Percentiles rank a stretch among this genome's conserved stretches.
Evolutionary conservation across 2,113 vertebrate genomes (phyloP).

Genomic region (Phalacrocorax pelagicus): DNA sequence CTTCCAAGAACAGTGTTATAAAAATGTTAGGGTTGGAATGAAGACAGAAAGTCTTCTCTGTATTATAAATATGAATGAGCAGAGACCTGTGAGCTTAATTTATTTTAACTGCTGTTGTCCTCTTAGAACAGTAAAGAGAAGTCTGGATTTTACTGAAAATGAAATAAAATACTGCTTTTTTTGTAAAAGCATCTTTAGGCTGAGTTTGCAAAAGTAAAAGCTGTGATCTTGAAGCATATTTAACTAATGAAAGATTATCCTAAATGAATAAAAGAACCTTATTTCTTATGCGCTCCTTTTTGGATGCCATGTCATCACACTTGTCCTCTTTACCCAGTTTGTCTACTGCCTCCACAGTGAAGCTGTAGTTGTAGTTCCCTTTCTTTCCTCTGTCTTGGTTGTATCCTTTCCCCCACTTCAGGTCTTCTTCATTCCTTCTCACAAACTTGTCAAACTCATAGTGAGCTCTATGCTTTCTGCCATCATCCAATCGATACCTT

Average conservation of each 20-base stretch:
- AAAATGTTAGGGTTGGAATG: background rate
- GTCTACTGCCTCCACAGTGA: slow-evolving; percentile 82
- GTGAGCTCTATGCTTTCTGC: slow-evolving; percentile 86
- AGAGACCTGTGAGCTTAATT: background rate
- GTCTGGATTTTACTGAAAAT: background rate
- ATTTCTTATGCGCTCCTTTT: slow-evolving; percentile 90
- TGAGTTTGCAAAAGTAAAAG: slow-evolving; percentile 24
- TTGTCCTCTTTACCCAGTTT: slow-evolving; percentile 87
- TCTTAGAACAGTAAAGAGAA: background rate
- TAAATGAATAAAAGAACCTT: slow-evolving; percentile 82
- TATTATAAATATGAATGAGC: background rate
- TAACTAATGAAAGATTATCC: slow-evolving; percentile 66
- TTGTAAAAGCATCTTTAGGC: slow-evolving; percentile 1
- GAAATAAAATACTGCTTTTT: background rate
- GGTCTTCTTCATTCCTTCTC: slow-evolving; percentile 88
- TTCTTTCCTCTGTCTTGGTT: slow-evolving; percentile 88
- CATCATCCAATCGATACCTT: slow-evolving; percentile 82
- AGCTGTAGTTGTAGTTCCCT: slow-evolving; percentile 82
- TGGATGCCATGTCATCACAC: slow-evolving; percentile 82
- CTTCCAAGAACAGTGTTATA: background rate
- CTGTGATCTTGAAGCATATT: slow-evolving; percentile 19
- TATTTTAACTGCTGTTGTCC: background rate
- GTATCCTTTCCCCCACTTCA: slow-evolving; percentile 90
- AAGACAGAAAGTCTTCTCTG: background rate
- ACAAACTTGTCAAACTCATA: slow-evolving; percentile 88